A percentile compares a stretch with the other conserved stretches of the same genome.
Evolutionary conservation across 53 echinoderm and acorn worm species (phyloP).

Genomic region (Glandiceps talaboti): DNA sequence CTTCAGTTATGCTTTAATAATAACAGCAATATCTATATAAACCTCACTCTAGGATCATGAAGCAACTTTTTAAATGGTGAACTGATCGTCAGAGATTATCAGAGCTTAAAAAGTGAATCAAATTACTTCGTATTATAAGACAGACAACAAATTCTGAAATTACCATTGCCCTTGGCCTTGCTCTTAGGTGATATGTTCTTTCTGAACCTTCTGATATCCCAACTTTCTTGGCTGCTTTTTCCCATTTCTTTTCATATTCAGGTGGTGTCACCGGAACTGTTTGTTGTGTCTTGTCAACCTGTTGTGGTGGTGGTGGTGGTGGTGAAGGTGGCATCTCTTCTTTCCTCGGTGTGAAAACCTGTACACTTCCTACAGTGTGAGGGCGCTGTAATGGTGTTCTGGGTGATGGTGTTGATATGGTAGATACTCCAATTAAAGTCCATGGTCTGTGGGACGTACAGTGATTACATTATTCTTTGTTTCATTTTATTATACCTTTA

Average conservation of each 20-base stretch:
- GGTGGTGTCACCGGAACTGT: constrained; percentile 3
- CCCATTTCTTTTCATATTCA: constrained; percentile 3
- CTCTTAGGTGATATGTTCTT: background rate
- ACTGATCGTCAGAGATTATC: too few species aligned
- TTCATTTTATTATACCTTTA: too few species aligned
- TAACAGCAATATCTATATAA: too few species aligned
- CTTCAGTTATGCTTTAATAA: too few species aligned
- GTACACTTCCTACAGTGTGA: constrained; percentile 15
- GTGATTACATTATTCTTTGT: too few species aligned
- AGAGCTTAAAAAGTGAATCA: too few species aligned
- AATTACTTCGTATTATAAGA: too few species aligned
- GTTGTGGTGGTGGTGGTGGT: too few species aligned
- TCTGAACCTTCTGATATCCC: background rate
- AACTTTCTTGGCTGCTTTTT: background rate
- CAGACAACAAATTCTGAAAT: too few species aligned
- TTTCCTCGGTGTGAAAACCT: background rate
- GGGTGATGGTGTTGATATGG: constrained; percentile 6
- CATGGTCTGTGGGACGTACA: constrained; percentile 20
- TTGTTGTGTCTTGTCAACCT: constrained; percentile 2
- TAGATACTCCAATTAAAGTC: constrained; percentile 7
- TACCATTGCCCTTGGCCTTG: background rate
- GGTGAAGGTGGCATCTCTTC: background rate
- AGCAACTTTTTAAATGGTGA: too few species aligned
- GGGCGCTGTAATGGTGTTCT: constrained; percentile 14
- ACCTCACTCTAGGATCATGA: too few species aligned